Conservation (phyloP, 1,140 invertebrate species). For the Sinella curviseta region DNA sequence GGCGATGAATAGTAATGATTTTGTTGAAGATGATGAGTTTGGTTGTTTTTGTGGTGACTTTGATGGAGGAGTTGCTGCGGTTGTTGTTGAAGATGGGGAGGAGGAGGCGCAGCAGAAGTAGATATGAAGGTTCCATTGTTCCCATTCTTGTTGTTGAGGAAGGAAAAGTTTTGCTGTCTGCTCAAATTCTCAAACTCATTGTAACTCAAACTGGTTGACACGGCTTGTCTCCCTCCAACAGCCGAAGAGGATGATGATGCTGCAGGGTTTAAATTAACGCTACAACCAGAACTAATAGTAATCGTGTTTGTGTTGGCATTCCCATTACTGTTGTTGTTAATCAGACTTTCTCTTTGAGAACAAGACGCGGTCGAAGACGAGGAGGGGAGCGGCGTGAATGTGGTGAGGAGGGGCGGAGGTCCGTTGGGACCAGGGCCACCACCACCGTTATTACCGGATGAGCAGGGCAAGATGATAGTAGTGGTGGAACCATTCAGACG, state of each 20-base stretch:
- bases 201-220: conserved; percentile 20
- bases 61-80: conserved; percentile 29
- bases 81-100: background rate
- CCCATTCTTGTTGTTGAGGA: background rate
- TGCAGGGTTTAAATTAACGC: conserved; percentile 6
- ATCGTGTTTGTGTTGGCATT: conserved; percentile 16
- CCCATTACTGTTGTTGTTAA: conserved; percentile 1
- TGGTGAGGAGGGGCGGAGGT: conserved; percentile 16
- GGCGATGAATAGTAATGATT: conserved; percentile 42
- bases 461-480: background rate
- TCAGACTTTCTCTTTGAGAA: background rate
- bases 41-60: conserved; percentile 32
- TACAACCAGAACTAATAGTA: background rate
- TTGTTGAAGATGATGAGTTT: background rate
- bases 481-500: conserved; percentile 31
- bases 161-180: conserved; percentile 3
- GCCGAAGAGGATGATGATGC: background rate
- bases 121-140: background rate
- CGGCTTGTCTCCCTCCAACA: background rate
- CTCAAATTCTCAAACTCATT: conserved; percentile 14
- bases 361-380: background rate
- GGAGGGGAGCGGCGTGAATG: conserved; percentile 13
- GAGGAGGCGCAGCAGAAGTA: conserved; percentile 17
- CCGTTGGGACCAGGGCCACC: background rate
- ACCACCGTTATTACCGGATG: background rate